Evolutionary conservation across 2,113 vertebrate species (phyloP), one percentile per base, ranked within the genome.

Genomic region (Atlantisia rogersi): DNA sequence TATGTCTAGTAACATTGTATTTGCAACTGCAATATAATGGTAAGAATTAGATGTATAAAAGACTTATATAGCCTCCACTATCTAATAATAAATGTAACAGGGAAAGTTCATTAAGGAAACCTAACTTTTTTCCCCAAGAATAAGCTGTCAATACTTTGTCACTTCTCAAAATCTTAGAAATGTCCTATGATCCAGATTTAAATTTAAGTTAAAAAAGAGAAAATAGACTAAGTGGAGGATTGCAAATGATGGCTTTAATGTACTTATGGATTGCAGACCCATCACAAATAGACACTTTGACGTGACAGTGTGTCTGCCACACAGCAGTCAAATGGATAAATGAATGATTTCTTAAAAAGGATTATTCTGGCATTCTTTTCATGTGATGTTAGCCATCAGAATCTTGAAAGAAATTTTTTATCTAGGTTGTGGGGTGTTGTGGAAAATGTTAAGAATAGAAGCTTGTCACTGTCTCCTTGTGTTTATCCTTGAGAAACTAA

Each of bases 391-490:
- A 83, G 44, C 35, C 26, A 18, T 77, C 24, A 50, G 46, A 94
- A 50, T 62, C 40, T 48, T 77, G 24, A 46, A 94, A 50, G 4
- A 35, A 13, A 16, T 46, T 64, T 91, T 81, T 77, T 3, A 14
- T 39, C 21, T 32, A 18, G 53, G 7, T 65, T 95, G 10, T 74
- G 16, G 15, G 29, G 6, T 20, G 4, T 73, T 86, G 6, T 4
- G 59, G 76, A 60, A 69, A 88, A 58, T 10, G 2, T 42, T 56
- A 42, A 76, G 31, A 77, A 29, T 32, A 39, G 53, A 76, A 76
- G 26, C 42, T 67, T 87, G 29, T 50, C 9, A n/a, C 6, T 28
- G 9, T 44, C 17, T 40, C 1, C 0, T 26, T 46, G 63, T 0
- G 0, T n/a, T 87, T 78, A 71, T 35, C 10, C 16, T 24, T 1